These are phyloP conservation scores for Hystrix cristata DNA, from an alignment of 2,113 vertebrate species.

Conservation along the genomic window DNA sequence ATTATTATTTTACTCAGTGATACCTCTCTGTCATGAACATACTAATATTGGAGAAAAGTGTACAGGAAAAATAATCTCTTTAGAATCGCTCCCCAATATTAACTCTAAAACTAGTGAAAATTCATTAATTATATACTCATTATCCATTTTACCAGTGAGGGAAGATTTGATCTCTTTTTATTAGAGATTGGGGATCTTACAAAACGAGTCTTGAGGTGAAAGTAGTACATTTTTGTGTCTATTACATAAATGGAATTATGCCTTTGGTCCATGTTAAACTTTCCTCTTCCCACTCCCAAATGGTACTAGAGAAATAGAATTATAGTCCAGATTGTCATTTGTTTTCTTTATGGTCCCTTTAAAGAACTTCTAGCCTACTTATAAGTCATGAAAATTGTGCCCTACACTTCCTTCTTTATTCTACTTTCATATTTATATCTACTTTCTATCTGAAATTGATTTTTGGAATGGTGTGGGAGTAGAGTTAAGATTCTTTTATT, in stretches of 20 bases:
- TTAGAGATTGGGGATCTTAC: not conserved
- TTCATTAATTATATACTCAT: not conserved
- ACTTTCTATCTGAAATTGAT: conserved; percentile 38
- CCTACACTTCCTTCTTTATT: conserved; percentile 1
- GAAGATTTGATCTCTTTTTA: conserved; percentile 7
- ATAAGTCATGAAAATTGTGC: conserved; percentile 24
- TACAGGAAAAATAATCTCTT: not conserved
- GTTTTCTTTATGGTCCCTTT: conserved; percentile 16
- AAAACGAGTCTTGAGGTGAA: conserved; percentile 21
- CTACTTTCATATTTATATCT: not conserved
- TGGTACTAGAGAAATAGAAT: not conserved
- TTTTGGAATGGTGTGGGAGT: not conserved
- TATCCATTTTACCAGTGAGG: not conserved
- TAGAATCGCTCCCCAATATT: conserved; percentile 6
- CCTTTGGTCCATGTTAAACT: not conserved
- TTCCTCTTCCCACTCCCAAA: not conserved
- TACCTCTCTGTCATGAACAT: not conserved
- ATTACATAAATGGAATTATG: conserved; percentile 1
- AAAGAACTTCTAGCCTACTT: not conserved
- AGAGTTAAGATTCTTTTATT: not conserved
- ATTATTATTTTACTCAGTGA: not conserved
- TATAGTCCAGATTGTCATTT: conserved; percentile 21
- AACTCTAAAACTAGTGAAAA: conserved; percentile 18
- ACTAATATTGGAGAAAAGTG: conserved; percentile 11
- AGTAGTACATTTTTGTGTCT: not conserved